Percentiles rank a stretch among this genome's conserved stretches.
phyloP scores from a whole-genome alignment of 2,113 vertebrate species.

The Oryzias celebensis region DNA sequence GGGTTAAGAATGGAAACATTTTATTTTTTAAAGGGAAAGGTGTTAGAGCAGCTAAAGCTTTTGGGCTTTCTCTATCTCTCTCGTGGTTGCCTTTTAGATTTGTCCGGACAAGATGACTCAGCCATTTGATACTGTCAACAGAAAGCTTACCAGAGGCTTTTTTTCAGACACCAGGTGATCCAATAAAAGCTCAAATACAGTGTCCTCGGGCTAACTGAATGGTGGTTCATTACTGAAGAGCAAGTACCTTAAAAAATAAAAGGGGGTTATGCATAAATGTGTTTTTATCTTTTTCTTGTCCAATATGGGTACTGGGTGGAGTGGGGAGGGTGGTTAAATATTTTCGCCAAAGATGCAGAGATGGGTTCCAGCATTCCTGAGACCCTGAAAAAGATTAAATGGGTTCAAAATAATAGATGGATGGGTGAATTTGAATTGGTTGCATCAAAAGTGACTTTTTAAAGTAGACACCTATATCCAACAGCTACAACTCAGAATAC shows the following conservation, averaged over 20 bases:
- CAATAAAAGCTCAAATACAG: conserved; percentile 46
- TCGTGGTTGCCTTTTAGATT: conserved; percentile 48
- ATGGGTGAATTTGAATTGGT: no score
- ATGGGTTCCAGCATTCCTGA: no score
- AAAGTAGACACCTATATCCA: conserved; percentile 22
- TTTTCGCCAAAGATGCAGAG: no score
- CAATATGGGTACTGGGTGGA: no score
- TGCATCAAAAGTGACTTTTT: conserved; percentile 59
- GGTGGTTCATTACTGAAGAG: conserved; percentile 61
- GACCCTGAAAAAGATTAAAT: no score
- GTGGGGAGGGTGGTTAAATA: no score
- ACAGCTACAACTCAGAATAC: conserved; percentile 4
- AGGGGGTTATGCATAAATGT: conserved; percentile 28
- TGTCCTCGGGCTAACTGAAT: conserved; percentile 62
- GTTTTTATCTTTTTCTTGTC: not conserved
- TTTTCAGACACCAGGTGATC: conserved; percentile 69
- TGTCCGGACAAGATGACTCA: conserved; percentile 66
- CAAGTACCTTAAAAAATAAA: conserved; percentile 35
- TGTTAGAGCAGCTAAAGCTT: conserved; percentile 60
- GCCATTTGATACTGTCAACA: conserved; percentile 62
- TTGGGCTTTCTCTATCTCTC: conserved; percentile 19
- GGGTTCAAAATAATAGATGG: no score
- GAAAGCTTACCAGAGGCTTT: conserved; percentile 60
- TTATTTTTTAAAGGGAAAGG: conserved; percentile 33
- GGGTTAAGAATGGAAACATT: conserved; percentile 64